Percentiles rank a stretch among this genome's conserved stretches.
These are phyloP conservation scores for Trichomalopsis sarcophagae DNA, from an alignment of 1,140 invertebrate species.

Conservation along the genomic window DNA sequence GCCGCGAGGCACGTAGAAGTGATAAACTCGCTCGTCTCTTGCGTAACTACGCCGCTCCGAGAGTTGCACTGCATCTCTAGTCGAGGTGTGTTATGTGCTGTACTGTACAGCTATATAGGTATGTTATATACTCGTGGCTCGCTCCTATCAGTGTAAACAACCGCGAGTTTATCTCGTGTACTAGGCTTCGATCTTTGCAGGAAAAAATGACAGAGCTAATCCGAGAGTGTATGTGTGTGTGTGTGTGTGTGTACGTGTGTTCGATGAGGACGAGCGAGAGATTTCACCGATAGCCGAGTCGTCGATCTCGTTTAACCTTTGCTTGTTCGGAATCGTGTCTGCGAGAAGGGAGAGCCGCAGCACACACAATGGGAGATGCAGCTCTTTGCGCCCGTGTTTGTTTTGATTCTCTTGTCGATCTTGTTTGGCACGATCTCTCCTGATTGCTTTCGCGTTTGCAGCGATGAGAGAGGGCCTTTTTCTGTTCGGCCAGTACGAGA, in stretches of 20 bases:
- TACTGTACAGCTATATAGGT: not conserved
- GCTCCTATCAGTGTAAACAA: conserved; percentile 4
- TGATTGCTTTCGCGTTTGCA: conserved; percentile 14
- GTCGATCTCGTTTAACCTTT: conserved; percentile 46
- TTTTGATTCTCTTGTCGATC: conserved; percentile 7
- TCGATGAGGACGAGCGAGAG: not conserved
- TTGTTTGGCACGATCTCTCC: not conserved
- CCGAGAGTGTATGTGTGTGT: not conserved
- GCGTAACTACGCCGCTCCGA: not conserved
- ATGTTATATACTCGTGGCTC: not conserved
- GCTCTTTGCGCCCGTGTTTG: not conserved
- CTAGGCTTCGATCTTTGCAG: not conserved
- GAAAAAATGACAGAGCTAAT: not conserved
- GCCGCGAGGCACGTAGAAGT: conserved; percentile 19
- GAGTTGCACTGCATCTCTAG: not conserved
- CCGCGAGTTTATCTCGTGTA: conserved; percentile 8
- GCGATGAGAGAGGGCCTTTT: not conserved
- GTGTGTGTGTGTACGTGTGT: not conserved
- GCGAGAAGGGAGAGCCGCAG: not conserved
- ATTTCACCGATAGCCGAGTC: conserved; percentile 40
- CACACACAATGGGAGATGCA: conserved; percentile 10
- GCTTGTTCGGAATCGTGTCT: conserved; percentile 21
- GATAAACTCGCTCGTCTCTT: conserved; percentile 24
- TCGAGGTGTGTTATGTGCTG: not conserved
- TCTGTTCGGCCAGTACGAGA: not conserved